Evolutionary conservation across 2,888 invertebrate genomes (phyloP), one percentile per base, ranked within the genome.

Genomic region (Halictus quadricinctus): DNA sequence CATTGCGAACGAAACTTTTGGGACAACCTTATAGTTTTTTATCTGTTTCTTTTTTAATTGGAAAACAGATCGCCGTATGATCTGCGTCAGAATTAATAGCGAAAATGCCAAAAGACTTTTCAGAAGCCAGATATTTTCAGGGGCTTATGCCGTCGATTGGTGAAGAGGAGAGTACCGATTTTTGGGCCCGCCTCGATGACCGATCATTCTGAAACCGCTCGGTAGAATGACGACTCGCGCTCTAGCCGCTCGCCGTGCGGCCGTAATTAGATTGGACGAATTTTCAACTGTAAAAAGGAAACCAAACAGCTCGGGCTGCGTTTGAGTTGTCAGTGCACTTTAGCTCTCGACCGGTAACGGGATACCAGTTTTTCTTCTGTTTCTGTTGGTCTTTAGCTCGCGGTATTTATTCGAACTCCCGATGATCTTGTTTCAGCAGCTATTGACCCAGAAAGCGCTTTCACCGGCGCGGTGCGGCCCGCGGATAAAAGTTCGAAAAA

Each of bases 361-460:
- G 54, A 77, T 77, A 77, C 77, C 29, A 77, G 29, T 80, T 83
- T 83, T 66, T 72, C 54, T 41, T 72, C 54, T 70, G 70, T 70
- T 70, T 70, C 25, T 21, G 46, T 36, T 76, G 58, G 60, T 82
- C 64, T 48, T 73, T 72, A 48, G 13, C 69, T 69, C 29, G 58
- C 36, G 36, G 41, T 83, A 73, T 76, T 83, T 83, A 76, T 83
- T 83, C 76, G 76, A 46, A 50, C 76, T 29, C 50, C 29, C 50
- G 36, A n/a, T 72, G 75, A 75, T 75, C 75, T 76, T 81, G 50
- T 50, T 75, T 81, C 50, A 29, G 48, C 25, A 50, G 70, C 50
- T 72, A 46, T 80, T 66, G 80, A n/a, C 72, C 36, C 54, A 54
- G 43, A 50, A 69, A 48, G 58, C 18, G 29, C 46, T 43, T 43